A percentile compares a stretch with the other conserved stretches of the same genome.
These are phyloP conservation scores for Palloptera scutellata DNA, from an alignment of 2,888 invertebrate species.

Conservation along the genomic window DNA sequence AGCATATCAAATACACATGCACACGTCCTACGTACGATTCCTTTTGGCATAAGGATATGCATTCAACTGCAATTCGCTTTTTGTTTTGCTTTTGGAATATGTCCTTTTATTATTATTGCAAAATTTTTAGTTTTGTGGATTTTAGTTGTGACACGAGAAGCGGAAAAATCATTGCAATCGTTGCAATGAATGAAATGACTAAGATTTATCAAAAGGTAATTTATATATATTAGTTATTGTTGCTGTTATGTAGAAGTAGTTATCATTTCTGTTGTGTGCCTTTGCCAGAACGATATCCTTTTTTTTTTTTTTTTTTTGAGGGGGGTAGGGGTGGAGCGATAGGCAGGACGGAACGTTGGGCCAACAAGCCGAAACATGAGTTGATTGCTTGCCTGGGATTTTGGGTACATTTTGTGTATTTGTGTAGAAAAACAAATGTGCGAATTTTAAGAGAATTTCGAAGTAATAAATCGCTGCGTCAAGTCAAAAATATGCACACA, in stretches of 20 bases:
- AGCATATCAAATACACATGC: constrained; percentile 15
- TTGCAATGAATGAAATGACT: constrained; percentile 46
- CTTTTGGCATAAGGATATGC: constrained; percentile 12
- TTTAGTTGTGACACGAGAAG: too few species aligned
- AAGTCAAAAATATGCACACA: constrained; percentile 8
- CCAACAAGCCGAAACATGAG: too few species aligned
- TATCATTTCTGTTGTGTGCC: background rate
- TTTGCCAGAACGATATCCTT: constrained; percentile 39
- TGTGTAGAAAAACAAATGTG: constrained; percentile 48
- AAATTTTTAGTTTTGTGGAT: too few species aligned
- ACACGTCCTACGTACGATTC: too few species aligned
- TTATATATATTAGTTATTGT: constrained; percentile 53
- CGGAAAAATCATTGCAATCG: background rate
- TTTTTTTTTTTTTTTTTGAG: too few species aligned
- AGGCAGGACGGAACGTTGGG: too few species aligned
- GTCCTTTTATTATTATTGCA: background rate
- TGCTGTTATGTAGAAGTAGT: constrained; percentile 16
- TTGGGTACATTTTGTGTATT: too few species aligned
- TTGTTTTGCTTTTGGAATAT: background rate
- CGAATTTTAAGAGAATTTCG: constrained; percentile 56
- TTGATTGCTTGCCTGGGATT: too few species aligned
- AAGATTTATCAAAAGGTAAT: constrained; percentile 65
- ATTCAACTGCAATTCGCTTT: background rate
- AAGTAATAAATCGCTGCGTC: constrained; percentile 57
- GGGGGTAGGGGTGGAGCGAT: too few species aligned